Evolutionary conservation across 2,797 vertebrate genomes (phyloP).

Genomic region (Crocidura indochinensis): DNA sequence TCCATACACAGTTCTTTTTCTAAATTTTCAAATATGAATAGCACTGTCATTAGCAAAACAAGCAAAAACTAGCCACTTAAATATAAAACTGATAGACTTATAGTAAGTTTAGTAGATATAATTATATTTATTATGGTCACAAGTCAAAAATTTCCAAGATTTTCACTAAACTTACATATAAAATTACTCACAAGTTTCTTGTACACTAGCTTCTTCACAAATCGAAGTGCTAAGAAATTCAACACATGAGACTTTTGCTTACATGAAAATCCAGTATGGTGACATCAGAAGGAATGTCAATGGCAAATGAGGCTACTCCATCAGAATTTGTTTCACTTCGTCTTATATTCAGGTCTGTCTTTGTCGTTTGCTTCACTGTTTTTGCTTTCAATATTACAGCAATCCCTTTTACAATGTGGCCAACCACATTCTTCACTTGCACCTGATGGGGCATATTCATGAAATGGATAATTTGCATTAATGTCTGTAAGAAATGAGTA

Average conservation of each 20-base stretch:
- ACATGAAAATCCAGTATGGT: constrained; percentile 23
- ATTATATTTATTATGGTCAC: background rate
- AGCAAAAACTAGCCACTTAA: too few species aligned
- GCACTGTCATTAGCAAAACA: too few species aligned
- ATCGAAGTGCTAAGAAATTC: background rate
- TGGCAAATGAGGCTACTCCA: constrained; percentile 28
- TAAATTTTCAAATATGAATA: too few species aligned
- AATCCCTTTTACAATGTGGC: background rate
- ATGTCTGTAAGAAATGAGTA: too few species aligned
- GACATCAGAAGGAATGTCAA: background rate
- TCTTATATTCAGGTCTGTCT: background rate
- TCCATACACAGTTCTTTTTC: too few species aligned
- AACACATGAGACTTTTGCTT: constrained; percentile 2
- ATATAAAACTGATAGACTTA: too few species aligned
- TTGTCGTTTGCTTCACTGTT: constrained; percentile 14
- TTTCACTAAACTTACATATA: background rate
- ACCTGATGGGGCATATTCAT: constrained; percentile 44
- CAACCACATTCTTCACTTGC: background rate
- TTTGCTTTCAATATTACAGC: constrained; percentile 12
- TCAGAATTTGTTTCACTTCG: constrained; percentile 43
- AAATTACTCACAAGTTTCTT: background rate
- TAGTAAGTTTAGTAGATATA: background rate
- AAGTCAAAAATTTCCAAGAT: constrained; percentile 9
- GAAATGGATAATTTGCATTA: background rate
- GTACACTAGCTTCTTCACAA: background rate